These are phyloP conservation scores for Cetoscarus ocellatus DNA, from an alignment of 2,797 vertebrate genomes.

Conservation along the genomic window DNA sequence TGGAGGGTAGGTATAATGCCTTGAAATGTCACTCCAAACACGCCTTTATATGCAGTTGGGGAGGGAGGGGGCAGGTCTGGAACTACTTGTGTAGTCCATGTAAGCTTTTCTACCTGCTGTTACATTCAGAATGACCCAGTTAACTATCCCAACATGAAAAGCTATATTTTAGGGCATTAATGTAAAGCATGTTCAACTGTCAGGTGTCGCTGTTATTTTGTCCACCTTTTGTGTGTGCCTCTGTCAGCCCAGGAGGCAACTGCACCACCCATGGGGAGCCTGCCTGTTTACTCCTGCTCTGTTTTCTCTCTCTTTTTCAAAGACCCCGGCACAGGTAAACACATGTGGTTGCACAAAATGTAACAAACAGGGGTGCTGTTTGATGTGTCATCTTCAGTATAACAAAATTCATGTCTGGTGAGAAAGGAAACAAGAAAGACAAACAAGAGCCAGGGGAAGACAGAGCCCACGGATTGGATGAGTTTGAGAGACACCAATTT, in stretches of 20 bases:
- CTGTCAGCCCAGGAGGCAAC: not conserved
- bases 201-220: conserved; percentile 28
- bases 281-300: conserved; percentile 18
- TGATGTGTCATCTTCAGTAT: conserved; percentile 42
- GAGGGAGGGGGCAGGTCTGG: too few species aligned
- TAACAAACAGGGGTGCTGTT: conserved; percentile 28
- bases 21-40: too few species aligned
- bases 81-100: too few species aligned
- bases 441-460: not conserved
- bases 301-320: conserved; percentile 19
- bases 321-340: conserved; percentile 23
- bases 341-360: conserved; percentile 10
- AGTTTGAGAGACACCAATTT: conserved; percentile 37
- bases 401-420: conserved; percentile 3
- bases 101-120: not conserved
- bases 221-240: conserved; percentile 15
- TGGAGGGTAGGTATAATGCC: too few species aligned
- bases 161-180: not conserved
- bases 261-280: conserved; percentile 11
- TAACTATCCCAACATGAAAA: not conserved
- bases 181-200: conserved; percentile 4
- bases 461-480: not conserved
- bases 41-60: too few species aligned
- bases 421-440: conserved; percentile 19
- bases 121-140: not conserved